Percentiles rank a stretch among this genome's conserved stretches.
Evolutionary conservation across 2,888 invertebrate species (phyloP).

Genomic region (Sphecodes monilicornis): DNA sequence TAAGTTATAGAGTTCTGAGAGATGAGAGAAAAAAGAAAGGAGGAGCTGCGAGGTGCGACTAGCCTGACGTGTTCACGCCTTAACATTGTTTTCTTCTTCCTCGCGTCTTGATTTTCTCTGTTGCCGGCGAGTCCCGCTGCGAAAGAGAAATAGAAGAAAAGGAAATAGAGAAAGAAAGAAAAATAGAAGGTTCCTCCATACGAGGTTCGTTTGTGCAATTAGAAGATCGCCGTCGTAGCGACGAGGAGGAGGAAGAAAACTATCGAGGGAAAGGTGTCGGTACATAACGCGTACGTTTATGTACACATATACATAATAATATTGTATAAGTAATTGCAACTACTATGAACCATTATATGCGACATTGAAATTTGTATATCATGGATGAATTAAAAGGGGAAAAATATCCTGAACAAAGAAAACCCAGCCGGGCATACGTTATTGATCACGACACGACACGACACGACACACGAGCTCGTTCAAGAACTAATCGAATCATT

Average conservation of each 20-base stretch:
- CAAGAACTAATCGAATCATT: neutral
- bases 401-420: constrained; percentile 76
- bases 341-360: constrained; percentile 82
- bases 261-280: constrained; percentile 65
- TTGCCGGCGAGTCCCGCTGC: neutral
- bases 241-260: constrained; percentile 39
- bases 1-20: constrained; percentile 76
- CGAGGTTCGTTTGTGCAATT: constrained; percentile 14
- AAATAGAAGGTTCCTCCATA: neutral
- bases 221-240: neutral
- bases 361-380: constrained; percentile 83
- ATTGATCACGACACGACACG: constrained; percentile 54
- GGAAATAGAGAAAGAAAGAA: neutral
- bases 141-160: neutral
- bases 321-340: constrained; percentile 81
- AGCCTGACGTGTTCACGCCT: constrained; percentile 39
- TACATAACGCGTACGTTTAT: constrained; percentile 76
- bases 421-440: constrained; percentile 38
- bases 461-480: constrained; percentile 6
- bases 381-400: constrained; percentile 82
- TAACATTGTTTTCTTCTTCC: constrained; percentile 34
- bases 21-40: constrained; percentile 27
- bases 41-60: constrained; percentile 46
- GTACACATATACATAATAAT: constrained; percentile 78
- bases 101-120: neutral